Conservation (phyloP, 2,113 vertebrate species). For the Corydoras sp. region DNA sequence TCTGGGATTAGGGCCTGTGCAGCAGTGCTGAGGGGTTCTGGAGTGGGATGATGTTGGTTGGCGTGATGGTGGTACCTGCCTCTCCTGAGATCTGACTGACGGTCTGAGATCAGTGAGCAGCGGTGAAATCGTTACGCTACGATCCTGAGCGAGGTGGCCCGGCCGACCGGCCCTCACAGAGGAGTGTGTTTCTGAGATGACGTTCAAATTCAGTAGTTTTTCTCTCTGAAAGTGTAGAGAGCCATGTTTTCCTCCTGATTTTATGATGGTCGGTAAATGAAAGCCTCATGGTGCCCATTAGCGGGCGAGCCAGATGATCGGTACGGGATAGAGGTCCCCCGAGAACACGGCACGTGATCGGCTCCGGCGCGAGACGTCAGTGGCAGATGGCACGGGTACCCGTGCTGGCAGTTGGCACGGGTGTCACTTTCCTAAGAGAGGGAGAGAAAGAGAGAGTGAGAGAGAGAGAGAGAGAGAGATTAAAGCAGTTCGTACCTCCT, state of each 20-base stretch:
- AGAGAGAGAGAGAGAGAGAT: slow-evolving; percentile 60
- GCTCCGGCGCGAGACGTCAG: slow-evolving; percentile 97
- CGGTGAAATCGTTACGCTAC: slow-evolving; percentile 16
- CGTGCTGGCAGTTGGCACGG: slow-evolving; percentile 97
- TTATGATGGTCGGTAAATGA: slow-evolving; percentile 94
- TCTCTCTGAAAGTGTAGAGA: no score
- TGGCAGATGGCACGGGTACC: slow-evolving; percentile 99
- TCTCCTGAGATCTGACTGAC: slow-evolving; percentile 24
- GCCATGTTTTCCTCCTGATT: slow-evolving; percentile 69
- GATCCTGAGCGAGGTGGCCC: background rate
- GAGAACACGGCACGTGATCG: slow-evolving; percentile 92
- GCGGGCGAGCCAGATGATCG: slow-evolving; percentile 97
- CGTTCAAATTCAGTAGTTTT: background rate
- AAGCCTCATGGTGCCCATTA: slow-evolving; percentile 98
- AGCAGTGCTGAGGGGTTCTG: background rate
- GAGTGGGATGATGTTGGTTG: background rate
- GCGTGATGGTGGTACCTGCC: background rate
- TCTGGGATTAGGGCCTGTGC: no score
- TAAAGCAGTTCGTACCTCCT: slow-evolving; percentile 68
- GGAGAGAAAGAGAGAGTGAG: slow-evolving; percentile 79
- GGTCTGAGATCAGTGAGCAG: slow-evolving; percentile 20
- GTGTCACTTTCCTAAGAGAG: slow-evolving; percentile 92
- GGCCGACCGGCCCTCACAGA: background rate
- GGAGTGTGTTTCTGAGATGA: slow-evolving; percentile 6
- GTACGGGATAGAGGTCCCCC: slow-evolving; percentile 88